Evolutionary conservation across 2,113 vertebrate species (phyloP).

Genomic region (Murina feae): DNA sequence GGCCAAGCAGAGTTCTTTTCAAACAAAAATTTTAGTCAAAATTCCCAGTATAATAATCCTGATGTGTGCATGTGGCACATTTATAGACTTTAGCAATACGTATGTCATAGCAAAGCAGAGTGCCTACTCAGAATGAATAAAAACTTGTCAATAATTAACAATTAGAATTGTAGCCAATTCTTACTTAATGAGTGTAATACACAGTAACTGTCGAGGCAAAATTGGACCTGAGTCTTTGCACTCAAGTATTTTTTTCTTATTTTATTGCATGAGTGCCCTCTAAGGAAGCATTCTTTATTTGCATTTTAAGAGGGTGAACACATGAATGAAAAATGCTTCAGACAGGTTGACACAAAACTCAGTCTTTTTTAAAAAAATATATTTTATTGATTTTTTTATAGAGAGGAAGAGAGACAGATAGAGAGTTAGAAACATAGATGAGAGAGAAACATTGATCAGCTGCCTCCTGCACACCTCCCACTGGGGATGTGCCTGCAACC

Average conservation of each 20-base stretch:
- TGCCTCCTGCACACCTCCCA: too few species aligned
- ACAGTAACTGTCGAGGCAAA: neutral
- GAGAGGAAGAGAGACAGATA: too few species aligned
- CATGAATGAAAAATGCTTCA: neutral
- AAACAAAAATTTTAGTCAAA: neutral
- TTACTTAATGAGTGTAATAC: neutral
- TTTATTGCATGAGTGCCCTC: neutral
- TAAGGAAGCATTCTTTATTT: slow-evolving; percentile 62
- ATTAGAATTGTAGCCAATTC: neutral
- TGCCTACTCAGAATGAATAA: neutral
- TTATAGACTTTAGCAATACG: neutral
- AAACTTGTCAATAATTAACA: neutral
- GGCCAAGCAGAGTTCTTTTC: neutral
- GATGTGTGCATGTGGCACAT: neutral
- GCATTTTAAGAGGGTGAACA: slow-evolving; percentile 20
- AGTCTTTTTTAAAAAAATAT: slow-evolving; percentile 43
- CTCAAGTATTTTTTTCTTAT: neutral
- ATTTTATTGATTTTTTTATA: too few species aligned
- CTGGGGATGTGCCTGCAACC: too few species aligned
- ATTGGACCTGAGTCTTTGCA: neutral
- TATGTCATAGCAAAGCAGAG: neutral
- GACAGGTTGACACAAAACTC: neutral
- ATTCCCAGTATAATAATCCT: neutral
- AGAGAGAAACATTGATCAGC: too few species aligned
- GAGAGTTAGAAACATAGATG: too few species aligned